Conservation (phyloP, 2,888 invertebrate species). For the Autographa gamma region DNA sequence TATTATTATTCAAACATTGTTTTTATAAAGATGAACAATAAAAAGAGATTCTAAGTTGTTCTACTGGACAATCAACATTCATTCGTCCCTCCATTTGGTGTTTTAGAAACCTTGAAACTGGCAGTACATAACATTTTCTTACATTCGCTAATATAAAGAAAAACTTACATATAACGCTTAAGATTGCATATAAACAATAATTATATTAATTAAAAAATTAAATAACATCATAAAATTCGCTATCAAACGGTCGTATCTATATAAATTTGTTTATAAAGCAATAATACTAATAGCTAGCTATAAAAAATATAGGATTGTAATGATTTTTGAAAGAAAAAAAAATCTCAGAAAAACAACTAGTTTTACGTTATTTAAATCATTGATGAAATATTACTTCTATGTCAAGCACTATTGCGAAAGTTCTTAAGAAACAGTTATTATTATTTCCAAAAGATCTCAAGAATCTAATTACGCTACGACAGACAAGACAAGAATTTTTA, state of each 20-base stretch:
- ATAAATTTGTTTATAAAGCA: constrained; percentile 71
- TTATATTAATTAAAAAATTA: constrained; percentile 67
- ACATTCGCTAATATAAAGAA: constrained; percentile 69
- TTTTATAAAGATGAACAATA: constrained; percentile 40
- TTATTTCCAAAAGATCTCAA: constrained; percentile 1
- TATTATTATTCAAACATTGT: constrained; percentile 33
- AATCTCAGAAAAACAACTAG: constrained; percentile 31
- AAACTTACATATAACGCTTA: constrained; percentile 71
- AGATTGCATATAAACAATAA: constrained; percentile 69
- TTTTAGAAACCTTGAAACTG: constrained; percentile 84
- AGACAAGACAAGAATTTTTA: constrained; percentile 8
- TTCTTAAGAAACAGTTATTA: constrained; percentile 9
- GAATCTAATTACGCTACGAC: not conserved
- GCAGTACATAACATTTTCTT: constrained; percentile 82
- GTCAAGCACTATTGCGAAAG: constrained; percentile 25
- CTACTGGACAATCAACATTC: constrained; percentile 71
- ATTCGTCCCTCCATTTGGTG: constrained; percentile 77
- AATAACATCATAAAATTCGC: constrained; percentile 76
- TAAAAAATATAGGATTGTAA: constrained; percentile 64
- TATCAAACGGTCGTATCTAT: constrained; percentile 75
- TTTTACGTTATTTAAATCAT: constrained; percentile 16
- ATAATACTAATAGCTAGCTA: constrained; percentile 66
- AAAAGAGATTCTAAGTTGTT: constrained; percentile 60
- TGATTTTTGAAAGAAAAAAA: constrained; percentile 42
- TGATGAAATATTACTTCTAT: constrained; percentile 21